phyloP scores from a whole-genome alignment of 2,797 vertebrate genomes.

The Geotrypetes seraphini region DNA sequence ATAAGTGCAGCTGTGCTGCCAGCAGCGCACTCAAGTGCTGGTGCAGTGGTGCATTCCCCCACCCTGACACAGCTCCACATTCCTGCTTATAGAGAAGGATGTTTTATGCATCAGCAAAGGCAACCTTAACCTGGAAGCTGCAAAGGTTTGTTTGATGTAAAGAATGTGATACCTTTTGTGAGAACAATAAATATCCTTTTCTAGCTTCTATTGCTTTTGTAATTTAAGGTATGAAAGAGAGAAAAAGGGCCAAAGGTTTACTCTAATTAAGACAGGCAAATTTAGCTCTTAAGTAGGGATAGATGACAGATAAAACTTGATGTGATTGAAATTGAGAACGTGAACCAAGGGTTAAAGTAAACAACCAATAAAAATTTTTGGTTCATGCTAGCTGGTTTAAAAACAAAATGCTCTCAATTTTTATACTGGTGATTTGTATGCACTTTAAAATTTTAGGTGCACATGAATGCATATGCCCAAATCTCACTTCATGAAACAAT shows the following conservation, averaged over 20 bases:
- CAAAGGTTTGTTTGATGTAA: conserved; percentile 14
- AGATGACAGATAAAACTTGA: conserved; percentile 24
- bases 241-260: conserved; percentile 34
- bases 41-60: no score
- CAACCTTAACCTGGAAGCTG: conserved; percentile 9
- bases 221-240: conserved; percentile 33
- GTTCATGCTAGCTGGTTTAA: no score
- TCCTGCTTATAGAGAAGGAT: no score
- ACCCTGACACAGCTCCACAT: no score
- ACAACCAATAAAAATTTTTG: no score
- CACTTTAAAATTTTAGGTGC: no score
- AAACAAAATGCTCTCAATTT: no score
- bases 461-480: no score
- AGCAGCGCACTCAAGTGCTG: no score
- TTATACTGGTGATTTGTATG: no score
- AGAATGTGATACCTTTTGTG: conserved; percentile 19
- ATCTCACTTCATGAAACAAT: not conserved
- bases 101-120: conserved; percentile 12
- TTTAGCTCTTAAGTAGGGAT: conserved; percentile 23
- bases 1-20: no score
- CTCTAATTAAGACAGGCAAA: conserved; percentile 9
- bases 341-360: conserved; percentile 12
- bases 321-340: conserved; percentile 5
- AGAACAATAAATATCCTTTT: conserved; percentile 21
- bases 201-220: conserved; percentile 27